Percentiles rank a stretch among this genome's conserved stretches.
Conservation (phyloP, 1,140 invertebrate species). For the Phymorhynchus buccinoides region DNA sequence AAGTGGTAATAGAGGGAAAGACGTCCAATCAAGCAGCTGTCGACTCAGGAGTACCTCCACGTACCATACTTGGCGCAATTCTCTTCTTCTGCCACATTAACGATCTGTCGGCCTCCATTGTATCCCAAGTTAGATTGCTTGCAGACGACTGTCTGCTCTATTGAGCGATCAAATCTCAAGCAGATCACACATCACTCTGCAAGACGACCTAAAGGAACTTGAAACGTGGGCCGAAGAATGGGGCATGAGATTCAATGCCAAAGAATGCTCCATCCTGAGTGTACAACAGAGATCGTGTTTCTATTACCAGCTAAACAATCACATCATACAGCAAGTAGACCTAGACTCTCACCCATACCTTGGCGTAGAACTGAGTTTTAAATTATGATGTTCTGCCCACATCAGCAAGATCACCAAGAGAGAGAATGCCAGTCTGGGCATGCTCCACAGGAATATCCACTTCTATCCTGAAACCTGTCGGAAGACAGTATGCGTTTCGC, state of each 20-base stretch:
- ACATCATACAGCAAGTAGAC: conserved; percentile 42
- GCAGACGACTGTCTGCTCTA: conserved; percentile 47
- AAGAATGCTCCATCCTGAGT: neutral
- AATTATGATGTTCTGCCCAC: conserved; percentile 37
- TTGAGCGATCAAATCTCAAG: conserved; percentile 14
- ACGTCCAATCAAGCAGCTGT: neutral
- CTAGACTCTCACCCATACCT: conserved; percentile 37
- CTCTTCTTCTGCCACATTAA: conserved; percentile 27
- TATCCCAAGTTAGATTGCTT: conserved; percentile 38
- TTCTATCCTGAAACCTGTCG: conserved; percentile 33
- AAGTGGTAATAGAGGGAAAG: conserved; percentile 31
- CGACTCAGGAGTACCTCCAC: conserved; percentile 1
- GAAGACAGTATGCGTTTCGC: conserved; percentile 37
- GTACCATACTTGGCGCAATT: neutral
- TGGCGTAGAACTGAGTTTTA: conserved; percentile 19
- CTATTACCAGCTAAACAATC: conserved; percentile 35
- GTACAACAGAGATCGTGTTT: neutral
- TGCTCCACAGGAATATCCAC: conserved; percentile 44
- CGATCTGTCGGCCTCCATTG: conserved; percentile 36
- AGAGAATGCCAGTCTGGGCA: conserved; percentile 46
- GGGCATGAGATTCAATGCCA: conserved; percentile 1
- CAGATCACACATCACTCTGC: conserved; percentile 4
- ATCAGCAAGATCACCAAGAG: conserved; percentile 41
- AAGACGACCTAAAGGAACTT: neutral
- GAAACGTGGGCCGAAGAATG: neutral